Evolutionary conservation across 2,797 vertebrate genomes (phyloP), one percentile per base, ranked within the genome.

Genomic region (Heteromormyrus szaboi): DNA sequence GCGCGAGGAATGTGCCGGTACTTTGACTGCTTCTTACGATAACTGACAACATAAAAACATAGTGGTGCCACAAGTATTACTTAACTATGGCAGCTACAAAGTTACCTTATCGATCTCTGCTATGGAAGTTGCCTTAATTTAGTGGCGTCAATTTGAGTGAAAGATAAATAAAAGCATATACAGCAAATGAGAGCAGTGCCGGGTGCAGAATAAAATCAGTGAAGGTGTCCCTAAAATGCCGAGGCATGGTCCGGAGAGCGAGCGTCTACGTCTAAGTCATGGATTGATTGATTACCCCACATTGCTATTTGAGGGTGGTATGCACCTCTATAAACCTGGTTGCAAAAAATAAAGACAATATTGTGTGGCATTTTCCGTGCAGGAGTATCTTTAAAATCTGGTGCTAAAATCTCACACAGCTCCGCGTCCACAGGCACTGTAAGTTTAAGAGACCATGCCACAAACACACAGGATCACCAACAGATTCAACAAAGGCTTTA

Each of bases 401-500:
- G 25, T 68, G 25, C 25, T 68, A 68, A 68, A 25, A 65, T 29
- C 22, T 29, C 62, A 65, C 62, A 29, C 11, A 29, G 62, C 22
- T 29, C 62, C 25, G 1, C 25, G 25, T 29, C 25, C 62, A 33
- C 14, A 37, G 2, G 6, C 37, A 7, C 17, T 79, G 72, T 17
- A 37, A 41, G 44, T 44, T 79, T 17, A 44, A 79, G 33, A 44
- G 72, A 79, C 14, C 37, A 79, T 17, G 37, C 17, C 14, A 44
- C 72, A 62, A 12, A 48, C 9, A 48, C 33, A 89, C 59, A 68
- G 25, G 46, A 25, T n/a, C 62, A 76, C 14, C n/a, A 91, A 89
- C 91, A 93, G 92, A 93, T 90, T 94, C 92, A 93, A 93, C 93
- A 95, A 91, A 91, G 93, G 89, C 90, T 96, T 96, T 95, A 95